Base-by-base conservation (phyloP, 2,113 vertebrate species). In the Istiophorus platypterus region DNA sequence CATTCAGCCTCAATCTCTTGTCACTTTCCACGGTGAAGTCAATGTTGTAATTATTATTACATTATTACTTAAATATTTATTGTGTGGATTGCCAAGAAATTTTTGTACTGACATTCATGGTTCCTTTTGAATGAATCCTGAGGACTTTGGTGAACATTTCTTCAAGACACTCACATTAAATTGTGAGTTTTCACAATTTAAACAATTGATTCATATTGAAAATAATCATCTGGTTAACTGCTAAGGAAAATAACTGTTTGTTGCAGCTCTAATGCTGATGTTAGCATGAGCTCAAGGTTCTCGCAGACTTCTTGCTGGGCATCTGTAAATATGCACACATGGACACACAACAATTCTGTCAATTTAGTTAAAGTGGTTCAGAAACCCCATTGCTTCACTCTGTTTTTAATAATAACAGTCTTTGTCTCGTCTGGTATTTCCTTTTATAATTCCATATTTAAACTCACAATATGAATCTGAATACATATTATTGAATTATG, bases 401-500 rank as follows among this genome's bases (percentile, higher is more conserved):
- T 37, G 24, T 54, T 31, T 20, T n/a, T 42, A 22, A 76, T 74
- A 63, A 71, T 75, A 68, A 76, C 68, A 26, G 58, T 37, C 27
- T 70, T 72, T 34, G 37, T 68, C 61, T 57, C 3, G 57, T 61
- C 63, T 61, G 22, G 63, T 51, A 72, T 81, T 63, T 79, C 57
- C 72, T 84, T 84, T 71, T 64, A 54, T 63, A 24, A 68, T 65
- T 80, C n/a, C 45, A 15, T 24, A 51, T 66, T 78, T 63, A 64
- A 85, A 74, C 27, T 79, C 65, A 67, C 52, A 86, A 31, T 75
- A 41, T 81, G 27, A 76, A 59, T 76, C 27, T 78, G 2, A 82
- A 85, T 72, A 65, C 47, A 70, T 66, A 76, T 77, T 76, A 88
- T 90, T 85, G 51, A 78, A 78, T 85, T 80, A 77, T 14, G 15